A percentile compares a stretch with the other conserved stretches of the same genome.
These are phyloP conservation scores for Pseudoips prasinana DNA, from an alignment of 2,888 invertebrate genomes.

Conservation along the genomic window DNA sequence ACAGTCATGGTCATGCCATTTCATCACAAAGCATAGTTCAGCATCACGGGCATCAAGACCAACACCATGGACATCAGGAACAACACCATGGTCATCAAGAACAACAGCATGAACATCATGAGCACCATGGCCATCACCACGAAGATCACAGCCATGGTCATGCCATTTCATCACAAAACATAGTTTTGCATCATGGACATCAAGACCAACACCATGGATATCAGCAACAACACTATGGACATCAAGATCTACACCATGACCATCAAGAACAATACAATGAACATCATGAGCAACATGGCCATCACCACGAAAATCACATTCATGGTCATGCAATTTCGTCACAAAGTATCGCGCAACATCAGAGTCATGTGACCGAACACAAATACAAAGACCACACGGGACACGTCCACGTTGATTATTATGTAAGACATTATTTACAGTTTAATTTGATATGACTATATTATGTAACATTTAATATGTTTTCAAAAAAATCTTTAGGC, in stretches of 20 bases:
- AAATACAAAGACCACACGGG: constrained; percentile 14
- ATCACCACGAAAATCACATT: constrained; percentile 33
- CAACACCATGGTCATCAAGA: constrained; percentile 17
- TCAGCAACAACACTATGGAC: constrained; percentile 34
- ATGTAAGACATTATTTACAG: no score
- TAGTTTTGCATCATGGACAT: constrained; percentile 2
- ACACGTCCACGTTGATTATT: background rate
- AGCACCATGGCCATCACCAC: no score
- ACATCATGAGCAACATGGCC: background rate
- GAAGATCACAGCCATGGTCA: no score
- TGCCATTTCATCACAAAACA: no score
- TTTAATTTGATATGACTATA: no score
- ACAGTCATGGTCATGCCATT: no score
- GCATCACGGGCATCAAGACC: no score
- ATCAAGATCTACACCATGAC: constrained; percentile 3
- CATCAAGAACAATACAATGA: no score
- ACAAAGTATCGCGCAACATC: background rate
- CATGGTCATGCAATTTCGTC: constrained; percentile 23
- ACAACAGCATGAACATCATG: no score
- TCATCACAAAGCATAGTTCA: no score
- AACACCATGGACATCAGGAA: constrained; percentile 1
- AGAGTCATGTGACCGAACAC: background rate
- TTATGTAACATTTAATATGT: no score
- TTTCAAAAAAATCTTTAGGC: constrained; percentile 3
- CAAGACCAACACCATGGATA: constrained; percentile 9